Conservation (phyloP, 2,797 vertebrate species). For the Anguilla anguilla region DNA sequence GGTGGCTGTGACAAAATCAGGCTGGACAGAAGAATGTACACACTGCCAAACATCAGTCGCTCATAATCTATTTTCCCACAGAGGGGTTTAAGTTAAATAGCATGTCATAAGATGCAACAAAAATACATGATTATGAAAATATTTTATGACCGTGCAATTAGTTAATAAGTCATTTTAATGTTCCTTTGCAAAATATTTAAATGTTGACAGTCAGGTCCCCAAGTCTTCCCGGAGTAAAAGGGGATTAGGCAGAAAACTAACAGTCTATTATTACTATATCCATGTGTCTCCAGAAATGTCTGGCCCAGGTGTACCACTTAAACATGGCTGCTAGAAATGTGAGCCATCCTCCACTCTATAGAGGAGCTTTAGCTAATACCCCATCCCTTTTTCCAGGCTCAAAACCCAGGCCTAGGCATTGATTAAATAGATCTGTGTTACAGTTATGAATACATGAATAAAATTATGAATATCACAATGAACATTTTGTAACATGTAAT, state of each 20-base stretch:
- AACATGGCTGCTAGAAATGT: not conserved
- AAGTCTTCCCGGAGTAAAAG: not conserved
- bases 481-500: not conserved
- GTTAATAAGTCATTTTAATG: not conserved
- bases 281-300: not conserved
- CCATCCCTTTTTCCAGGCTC: not conserved
- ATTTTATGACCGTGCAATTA: not conserved
- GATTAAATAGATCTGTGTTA: not conserved
- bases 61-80: not conserved
- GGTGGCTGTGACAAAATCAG: constrained; percentile 2
- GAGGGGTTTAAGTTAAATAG: not conserved
- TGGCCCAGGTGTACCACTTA: not conserved
- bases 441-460: not conserved
- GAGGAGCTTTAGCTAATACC: not conserved
- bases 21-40: not conserved
- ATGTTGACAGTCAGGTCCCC: not conserved
- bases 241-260: not conserved
- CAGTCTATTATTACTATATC: not conserved
- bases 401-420: not conserved
- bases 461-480: not conserved
- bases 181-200: not conserved
- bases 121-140: not conserved
- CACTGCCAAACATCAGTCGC: not conserved
- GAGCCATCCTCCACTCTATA: not conserved
- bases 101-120: not conserved